phyloP scores from a whole-genome alignment of 2,113 vertebrate genomes.

The Jaculus jaculus region DNA sequence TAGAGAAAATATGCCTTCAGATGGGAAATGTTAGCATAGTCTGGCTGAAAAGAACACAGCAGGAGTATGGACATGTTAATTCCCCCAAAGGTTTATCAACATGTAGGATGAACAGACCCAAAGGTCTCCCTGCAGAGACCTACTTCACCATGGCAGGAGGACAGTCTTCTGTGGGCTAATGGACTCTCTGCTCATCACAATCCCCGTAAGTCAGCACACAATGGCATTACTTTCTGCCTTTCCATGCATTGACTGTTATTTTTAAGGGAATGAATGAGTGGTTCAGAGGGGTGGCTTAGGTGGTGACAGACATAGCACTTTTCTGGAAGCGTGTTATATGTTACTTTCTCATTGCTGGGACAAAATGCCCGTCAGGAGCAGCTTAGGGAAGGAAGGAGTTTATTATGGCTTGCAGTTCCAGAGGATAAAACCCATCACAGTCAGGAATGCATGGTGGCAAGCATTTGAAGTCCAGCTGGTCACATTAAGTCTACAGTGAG shows the following conservation, averaged over 20 bases:
- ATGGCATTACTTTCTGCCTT: not conserved
- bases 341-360: no score
- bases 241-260: not conserved
- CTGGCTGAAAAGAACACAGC: not conserved
- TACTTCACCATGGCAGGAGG: accelerated
- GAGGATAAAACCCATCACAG: no score
- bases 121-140: not conserved
- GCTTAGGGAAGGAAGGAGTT: no score
- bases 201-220: not conserved
- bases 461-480: no score
- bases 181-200: not conserved
- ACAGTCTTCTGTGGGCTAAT: not conserved
- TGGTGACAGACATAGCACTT: not conserved
- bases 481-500: no score
- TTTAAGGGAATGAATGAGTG: not conserved
- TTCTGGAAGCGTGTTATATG: not conserved
- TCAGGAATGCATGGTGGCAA: no score
- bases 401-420: no score
- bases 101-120: not conserved
- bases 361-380: no score
- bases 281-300: not conserved
- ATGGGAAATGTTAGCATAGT: not conserved
- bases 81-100: not conserved
- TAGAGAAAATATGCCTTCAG: slow-evolving; percentile 27
- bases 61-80: not conserved